phyloP scores from a whole-genome alignment of 1,140 invertebrate genomes.

The Trichonephila inaurata region DNA sequence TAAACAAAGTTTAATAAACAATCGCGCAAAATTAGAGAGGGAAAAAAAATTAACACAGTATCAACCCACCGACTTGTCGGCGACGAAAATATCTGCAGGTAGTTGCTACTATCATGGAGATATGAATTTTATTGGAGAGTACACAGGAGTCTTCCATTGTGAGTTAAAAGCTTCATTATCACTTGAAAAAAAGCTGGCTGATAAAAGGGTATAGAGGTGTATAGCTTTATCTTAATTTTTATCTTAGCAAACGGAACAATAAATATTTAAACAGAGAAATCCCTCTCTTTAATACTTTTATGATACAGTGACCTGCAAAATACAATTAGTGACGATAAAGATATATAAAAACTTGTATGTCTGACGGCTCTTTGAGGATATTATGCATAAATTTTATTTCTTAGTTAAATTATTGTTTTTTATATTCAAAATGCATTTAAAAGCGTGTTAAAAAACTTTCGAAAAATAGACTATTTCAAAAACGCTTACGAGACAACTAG shows the following conservation, averaged over 20 bases:
- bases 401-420: too few species aligned
- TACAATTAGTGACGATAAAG: not conserved
- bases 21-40: not conserved
- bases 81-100: slow-evolving; percentile 54
- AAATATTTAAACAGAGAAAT: slow-evolving; percentile 28
- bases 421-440: too few species aligned
- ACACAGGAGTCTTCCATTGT: slow-evolving; percentile 42
- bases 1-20: not conserved
- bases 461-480: too few species aligned
- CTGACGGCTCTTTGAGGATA: too few species aligned
- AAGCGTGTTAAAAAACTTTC: too few species aligned
- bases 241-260: slow-evolving; percentile 14
- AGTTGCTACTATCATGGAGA: not conserved
- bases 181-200: slow-evolving; percentile 20
- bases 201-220: slow-evolving; percentile 46
- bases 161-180: slow-evolving; percentile 43
- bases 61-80: slow-evolving; percentile 53
- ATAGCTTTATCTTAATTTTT: not conserved
- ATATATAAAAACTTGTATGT: not conserved
- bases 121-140: slow-evolving; percentile 26
- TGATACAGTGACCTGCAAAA: not conserved
- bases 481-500: too few species aligned
- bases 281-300: not conserved
- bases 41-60: not conserved
- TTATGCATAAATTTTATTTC: too few species aligned